Evolutionary conservation across 1,140 invertebrate genomes (phyloP), one percentile per base, ranked within the genome.

Genomic region (Metaphire vulgaris): DNA sequence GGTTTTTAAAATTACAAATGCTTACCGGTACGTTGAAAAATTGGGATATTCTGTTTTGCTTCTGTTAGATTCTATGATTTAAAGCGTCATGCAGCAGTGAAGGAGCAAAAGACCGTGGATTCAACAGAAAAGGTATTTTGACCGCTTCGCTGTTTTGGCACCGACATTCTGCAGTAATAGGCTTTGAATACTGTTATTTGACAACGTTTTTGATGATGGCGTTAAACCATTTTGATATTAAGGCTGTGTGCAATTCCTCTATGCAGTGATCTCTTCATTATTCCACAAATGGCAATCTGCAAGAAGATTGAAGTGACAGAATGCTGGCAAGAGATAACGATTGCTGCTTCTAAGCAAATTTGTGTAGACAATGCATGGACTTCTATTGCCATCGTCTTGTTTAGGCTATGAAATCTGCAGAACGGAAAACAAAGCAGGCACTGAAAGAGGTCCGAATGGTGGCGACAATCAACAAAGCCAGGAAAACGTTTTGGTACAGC

Each of bases 41-140:
- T n/a, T n/a, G n/a, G n/a, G n/a, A n/a, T n/a, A n/a, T n/a, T n/a
- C n/a, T n/a, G n/a, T n/a, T n/a, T n/a, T n/a, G n/a, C n/a, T n/a
- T n/a, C n/a, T n/a, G n/a, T 82, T 74, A 92, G 91, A 81, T 99
- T 95, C 86, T 99, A 96, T 87, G 92, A 94, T 79, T 90, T 91
- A 80, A 98, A 97, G 85, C 91, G 93, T 77, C 89, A 89, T 72
- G 96, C 97, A 6, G 93, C 93, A 0, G 92, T 92, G 80, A 99
- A 99, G 83, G 93, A 98, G 83, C 91, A 97, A 83, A 98, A 98
- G 86, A 99, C 98, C 0, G 87, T 99, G 34, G 93, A 97, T 82
- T 94, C 96, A 0, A 92, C 96, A 2, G 90, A 89, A 41, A 98
- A 97, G 81, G 86, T 85, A 71, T 76, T 74, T 72, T 31, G n/a